Conservation (phyloP, 2,113 vertebrate species). For the Perca flavescens region DNA sequence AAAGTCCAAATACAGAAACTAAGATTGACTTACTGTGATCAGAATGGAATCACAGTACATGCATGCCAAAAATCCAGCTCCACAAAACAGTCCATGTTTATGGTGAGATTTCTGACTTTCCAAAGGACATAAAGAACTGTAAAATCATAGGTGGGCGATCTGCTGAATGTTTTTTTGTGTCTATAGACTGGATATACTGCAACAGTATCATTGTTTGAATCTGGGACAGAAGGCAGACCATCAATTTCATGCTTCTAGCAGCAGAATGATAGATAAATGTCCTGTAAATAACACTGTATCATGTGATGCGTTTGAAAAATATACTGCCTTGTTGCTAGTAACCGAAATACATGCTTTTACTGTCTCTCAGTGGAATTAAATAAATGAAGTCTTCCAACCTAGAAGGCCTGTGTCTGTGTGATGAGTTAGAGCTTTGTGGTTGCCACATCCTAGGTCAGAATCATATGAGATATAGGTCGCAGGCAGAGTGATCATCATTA, state of each 20-base stretch:
- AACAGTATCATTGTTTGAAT: conserved; percentile 42
- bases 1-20: conserved; percentile 3
- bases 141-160: conserved; percentile 19
- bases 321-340: not conserved
- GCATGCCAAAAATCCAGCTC: not conserved
- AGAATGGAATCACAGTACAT: not conserved
- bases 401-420: conserved; percentile 49
- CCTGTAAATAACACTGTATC: conserved; percentile 28
- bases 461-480: conserved; percentile 73
- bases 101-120: not conserved
- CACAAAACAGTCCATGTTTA: conserved; percentile 12
- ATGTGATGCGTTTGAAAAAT: conserved; percentile 41
- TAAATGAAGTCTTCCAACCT: conserved; percentile 38
- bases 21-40: conserved; percentile 16
- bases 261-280: conserved; percentile 55
- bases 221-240: conserved; percentile 50
- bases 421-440: conserved; percentile 75
- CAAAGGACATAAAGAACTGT: conserved; percentile 9
- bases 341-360: conserved; percentile 17
- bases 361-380: conserved; percentile 22
- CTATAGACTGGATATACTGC: conserved; percentile 5
- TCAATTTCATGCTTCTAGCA: conserved; percentile 58
- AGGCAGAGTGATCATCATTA: conserved; percentile 47
- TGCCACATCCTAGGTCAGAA: conserved; percentile 63
- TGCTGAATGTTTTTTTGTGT: conserved; percentile 18